Base-by-base conservation (phyloP, 1,140 invertebrate genomes). In the Stratiolaelaps scimitus region DNA sequence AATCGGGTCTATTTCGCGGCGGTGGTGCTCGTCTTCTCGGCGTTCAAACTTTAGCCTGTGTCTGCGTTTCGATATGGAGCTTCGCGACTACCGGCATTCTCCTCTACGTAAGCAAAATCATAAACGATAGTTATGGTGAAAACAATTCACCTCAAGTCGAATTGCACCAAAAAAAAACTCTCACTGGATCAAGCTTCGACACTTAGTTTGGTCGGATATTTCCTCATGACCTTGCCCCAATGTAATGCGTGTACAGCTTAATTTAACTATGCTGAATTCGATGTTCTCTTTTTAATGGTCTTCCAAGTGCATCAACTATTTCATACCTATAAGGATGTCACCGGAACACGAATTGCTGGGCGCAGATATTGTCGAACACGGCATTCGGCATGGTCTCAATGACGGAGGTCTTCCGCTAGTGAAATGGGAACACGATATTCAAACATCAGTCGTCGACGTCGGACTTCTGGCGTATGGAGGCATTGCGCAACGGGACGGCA, bases 301-400 rank as follows among this genome's bases (percentile, higher is more conserved):
- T 10, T 65, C 67, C 40, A 67, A 83, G 82, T 64, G 83, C 26
- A 83, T 92, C 10, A 83, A 91, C 73, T 83, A 82, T 72, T 77
- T 90, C 4, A 78, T 89, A 70, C 84, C 84, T 6, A 87, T 93
- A 64, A 79, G 89, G 34, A 89, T 92, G 87, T 81, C 83, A 65
- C 81, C 83, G 1, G 83, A 88, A 68, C 86, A 89, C 65, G 89
- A 93, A 74, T 76, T 92, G 20, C 73, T 92, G 0, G 89, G 89
- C 2, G 89, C 89, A 15, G 89, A 92, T 80, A 78, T 91, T 17
- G 84, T 85, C 0, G 89, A 92, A 73, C 90, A 92, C 76, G 81
- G 82, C 56, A 84, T 92, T 65, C 81, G 83, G 5, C 67, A 47
- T 30, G 67, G 68, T 4, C 47, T 23, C 19, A 64, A 67, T 7